Evolutionary conservation across 2,888 invertebrate genomes (phyloP).

Genomic region (Chalcosyrphus nemorum): DNA sequence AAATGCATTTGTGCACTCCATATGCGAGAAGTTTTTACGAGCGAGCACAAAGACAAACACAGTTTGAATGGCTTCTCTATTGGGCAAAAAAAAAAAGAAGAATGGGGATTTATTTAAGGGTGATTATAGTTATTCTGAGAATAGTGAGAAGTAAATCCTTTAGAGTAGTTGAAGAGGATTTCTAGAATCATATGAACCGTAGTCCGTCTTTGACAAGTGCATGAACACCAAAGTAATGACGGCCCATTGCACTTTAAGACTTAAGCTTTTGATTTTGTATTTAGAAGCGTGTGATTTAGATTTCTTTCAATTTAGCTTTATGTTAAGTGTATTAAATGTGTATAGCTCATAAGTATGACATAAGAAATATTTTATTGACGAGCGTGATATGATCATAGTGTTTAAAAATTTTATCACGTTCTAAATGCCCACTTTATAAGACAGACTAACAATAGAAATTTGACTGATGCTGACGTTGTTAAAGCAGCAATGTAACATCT

Average conservation of each 20-base stretch:
- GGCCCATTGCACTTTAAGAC: background rate
- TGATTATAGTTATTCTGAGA: constrained; percentile 24
- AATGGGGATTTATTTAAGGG: constrained; percentile 22
- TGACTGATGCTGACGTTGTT: too few relatives aligned
- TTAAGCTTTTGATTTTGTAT: background rate
- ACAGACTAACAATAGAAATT: too few relatives aligned
- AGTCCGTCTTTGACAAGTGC: constrained; percentile 5
- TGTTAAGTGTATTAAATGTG: too few relatives aligned
- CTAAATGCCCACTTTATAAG: too few relatives aligned
- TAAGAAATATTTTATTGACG: too few relatives aligned
- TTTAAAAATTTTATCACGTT: too few relatives aligned
- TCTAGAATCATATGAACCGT: background rate
- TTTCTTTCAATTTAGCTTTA: background rate
- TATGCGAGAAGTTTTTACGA: constrained; percentile 11
- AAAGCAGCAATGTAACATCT: too few relatives aligned
- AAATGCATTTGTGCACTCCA: background rate
- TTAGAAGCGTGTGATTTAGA: background rate
- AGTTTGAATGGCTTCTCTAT: background rate
- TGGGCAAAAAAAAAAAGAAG: background rate
- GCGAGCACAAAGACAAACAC: background rate
- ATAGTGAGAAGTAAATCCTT: constrained; percentile 18
- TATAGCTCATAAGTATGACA: too few relatives aligned
- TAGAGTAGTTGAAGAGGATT: constrained; percentile 11
- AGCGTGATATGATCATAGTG: too few relatives aligned
- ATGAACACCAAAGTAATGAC: background rate